Conservation (phyloP, 2,888 invertebrate genomes). For the Tridacna crocea region DNA sequence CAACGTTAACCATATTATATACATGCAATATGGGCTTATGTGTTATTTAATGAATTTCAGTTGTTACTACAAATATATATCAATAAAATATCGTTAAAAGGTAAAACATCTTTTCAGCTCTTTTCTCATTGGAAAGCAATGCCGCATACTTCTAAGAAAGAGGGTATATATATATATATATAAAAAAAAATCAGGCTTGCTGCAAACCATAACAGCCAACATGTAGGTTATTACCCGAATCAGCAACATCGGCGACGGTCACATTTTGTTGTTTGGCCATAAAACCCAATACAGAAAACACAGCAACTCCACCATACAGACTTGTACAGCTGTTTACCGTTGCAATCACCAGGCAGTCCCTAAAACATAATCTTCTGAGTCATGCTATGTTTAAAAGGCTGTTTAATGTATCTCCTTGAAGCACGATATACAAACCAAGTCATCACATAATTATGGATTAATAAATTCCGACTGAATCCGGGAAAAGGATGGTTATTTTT, state of each 20-base stretch:
- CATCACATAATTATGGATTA: neutral
- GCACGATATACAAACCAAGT: neutral
- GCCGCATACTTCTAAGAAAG: no score
- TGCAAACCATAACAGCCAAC: no score
- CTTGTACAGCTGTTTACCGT: constrained; percentile 59
- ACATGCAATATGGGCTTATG: no score
- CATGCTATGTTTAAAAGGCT: neutral
- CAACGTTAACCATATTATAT: no score
- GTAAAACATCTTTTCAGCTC: no score
- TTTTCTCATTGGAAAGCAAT: no score
- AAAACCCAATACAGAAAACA: constrained; percentile 51
- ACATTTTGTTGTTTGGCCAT: constrained; percentile 54
- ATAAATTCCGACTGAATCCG: neutral
- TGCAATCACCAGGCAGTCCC: constrained; percentile 57
- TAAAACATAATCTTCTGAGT: constrained; percentile 26
- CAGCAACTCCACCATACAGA: constrained; percentile 46
- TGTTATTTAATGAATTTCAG: no score
- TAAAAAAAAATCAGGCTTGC: no score
- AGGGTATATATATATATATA: no score
- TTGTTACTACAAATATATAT: no score
- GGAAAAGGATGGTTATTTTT: no score
- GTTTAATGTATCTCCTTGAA: neutral
- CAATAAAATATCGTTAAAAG: no score
- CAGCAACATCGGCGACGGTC: constrained; percentile 44
- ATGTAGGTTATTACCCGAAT: constrained; percentile 30